Evolutionary conservation across 2,888 invertebrate species (phyloP), one percentile per base, ranked within the genome.

Genomic region (Chrysodeixis includens): DNA sequence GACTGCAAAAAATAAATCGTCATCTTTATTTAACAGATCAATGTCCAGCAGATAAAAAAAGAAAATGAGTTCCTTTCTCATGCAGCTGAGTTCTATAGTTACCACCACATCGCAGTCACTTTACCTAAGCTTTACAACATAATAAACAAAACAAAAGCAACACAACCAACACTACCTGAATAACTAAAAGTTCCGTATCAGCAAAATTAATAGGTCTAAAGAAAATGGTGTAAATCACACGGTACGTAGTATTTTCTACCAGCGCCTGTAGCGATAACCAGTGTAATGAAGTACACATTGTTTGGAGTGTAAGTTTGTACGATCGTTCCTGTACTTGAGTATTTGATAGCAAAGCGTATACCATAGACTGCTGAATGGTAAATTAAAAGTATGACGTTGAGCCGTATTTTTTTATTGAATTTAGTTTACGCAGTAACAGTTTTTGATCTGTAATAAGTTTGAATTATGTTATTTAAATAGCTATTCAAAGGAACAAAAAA

Each of bases 301-400:
- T 74, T 71, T 62, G 22, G 61, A 46, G 30, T 56, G 53, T 65
- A 74, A 73, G 74, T 71, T 73, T 66, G 71, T 66, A 71, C 55
- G 67, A 75, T 74, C 70, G 73, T 53, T 70, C 73, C 81, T 81
- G 71, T 78, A 66, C 35, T 60, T 58, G 58, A 20, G 76, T 76
- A 73, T 76, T 73, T 61, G 67, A 58, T 66, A 52, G 58, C 40
- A 53, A 57, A 56, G 56, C 22, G 60, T 49, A 60, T n/a, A n/a
- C n/a, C n/a, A n/a, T n/a, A n/a, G n/a, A n/a, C n/a, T n/a, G n/a
- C n/a, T n/a, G n/a, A n/a, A n/a, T n/a, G n/a, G n/a, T n/a, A n/a
- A n/a, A n/a, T n/a, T n/a, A n/a, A n/a, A n/a, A n/a, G n/a, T n/a
- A n/a, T n/a, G n/a, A n/a, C n/a, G n/a, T n/a, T n/a, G n/a, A n/a